Evolutionary conservation across 2,888 invertebrate genomes (phyloP), one percentile per base, ranked within the genome.

Genomic region (Morpho achilles): DNA sequence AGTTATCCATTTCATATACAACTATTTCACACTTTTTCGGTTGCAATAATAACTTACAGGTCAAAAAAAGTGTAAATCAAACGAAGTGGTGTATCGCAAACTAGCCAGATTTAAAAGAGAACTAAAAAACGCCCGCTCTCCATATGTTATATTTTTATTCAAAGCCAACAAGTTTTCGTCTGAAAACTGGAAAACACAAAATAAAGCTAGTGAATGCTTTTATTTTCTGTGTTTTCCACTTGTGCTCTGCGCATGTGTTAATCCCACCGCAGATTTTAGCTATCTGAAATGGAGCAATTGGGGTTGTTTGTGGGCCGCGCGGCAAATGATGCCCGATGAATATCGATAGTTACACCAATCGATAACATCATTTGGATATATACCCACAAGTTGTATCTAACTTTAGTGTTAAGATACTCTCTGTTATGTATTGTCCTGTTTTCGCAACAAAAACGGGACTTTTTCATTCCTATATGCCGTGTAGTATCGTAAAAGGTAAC

Each of bases 21-120:
- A 32, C 5, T 32, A 32, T 32, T 32, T 32, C 32, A 32, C 32
- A 32, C 32, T 32, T 32, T 32, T 32, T 32, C 32, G 5, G 32
- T 32, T 32, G 3, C 32, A 32, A 32, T 32, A 32, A 32, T 32
- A 32, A 32, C 32, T 32, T 32, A 32, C 3, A 32, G 32, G 32
- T 16, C 16, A 5, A 32, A 32, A 32, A 32, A 32, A 32, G 32
- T 32, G 32, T 32, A 32, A 32, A 32, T 32, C 32, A 32, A 32
- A 32, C 32, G 32, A 48, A 44, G 45, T 48, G 52, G 45, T 43
- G 58, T 48, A 52, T 42, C 51, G 9, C 57, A 61, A 55, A 58
- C 54, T 53, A 58, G 55, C 45, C 55, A 10, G 45, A 10, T 39
- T 46, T 45, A 56, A 58, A 58, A 61, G 53, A 7, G 42, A 8